Base-by-base conservation (phyloP, 2,113 vertebrate species). In the Acanthochromis polyacanthus region DNA sequence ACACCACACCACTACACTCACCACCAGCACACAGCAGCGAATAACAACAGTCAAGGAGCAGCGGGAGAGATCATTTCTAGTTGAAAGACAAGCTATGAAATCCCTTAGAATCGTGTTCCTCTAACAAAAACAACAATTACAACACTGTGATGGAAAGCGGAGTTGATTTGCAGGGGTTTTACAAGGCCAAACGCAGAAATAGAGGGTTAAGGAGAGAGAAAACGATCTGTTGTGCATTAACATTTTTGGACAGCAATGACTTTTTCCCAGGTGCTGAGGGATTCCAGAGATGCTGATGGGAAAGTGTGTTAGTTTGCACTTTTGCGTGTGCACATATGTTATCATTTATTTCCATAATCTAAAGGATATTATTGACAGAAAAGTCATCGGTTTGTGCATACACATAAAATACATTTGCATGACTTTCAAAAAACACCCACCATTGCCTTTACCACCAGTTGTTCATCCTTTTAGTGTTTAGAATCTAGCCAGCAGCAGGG, bases 251-350 rank as follows among this genome's bases (percentile, higher is more conserved):
- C 81, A 71, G 75, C 52, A 67, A 66, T 53, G 64, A 84, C 81
- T 83, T 83, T 92, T 93, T 91, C 86, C 92, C 93, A 93, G 93
- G 92, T 93, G 88, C 71, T 71, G 72, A 78, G 67, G 66, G 88
- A 79, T 90, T 91, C 85, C 86, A 82, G 81, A 89, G 71, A 89
- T 67, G 64, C 58, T 63, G 70, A 77, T 83, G 81, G 74, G 77
- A 84, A 67, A 71, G 66, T 66, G 66, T 83, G 80, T 72, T 78
- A 60, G 66, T 51, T 77, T 78, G 55, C 64, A 61, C 71, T 74
- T 66, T 53, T 76, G 66, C 78, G 66, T 86, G 30, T 68, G 59
- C 69, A 53, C 36, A 40, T 16, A 11, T 73, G 59, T 74, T 11
- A 70, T 68, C 30, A 81, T 88, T 81, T 87, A 82, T 80, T 78